Evolutionary conservation across 2,797 vertebrate species (phyloP).

Genomic region (Carapus acus): DNA sequence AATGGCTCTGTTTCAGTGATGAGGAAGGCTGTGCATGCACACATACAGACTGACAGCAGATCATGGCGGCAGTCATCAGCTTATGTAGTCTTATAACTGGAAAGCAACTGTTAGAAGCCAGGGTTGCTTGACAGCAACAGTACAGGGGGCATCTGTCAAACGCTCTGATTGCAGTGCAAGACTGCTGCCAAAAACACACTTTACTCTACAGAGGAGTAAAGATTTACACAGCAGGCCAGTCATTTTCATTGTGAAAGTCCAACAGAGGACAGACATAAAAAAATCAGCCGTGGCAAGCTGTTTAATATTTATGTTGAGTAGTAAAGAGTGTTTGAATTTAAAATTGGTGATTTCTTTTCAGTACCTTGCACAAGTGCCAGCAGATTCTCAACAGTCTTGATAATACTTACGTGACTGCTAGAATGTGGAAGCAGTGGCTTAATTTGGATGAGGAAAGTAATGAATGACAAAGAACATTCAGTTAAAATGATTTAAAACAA

Average conservation of each 20-base stretch:
- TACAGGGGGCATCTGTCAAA: slow-evolving; percentile 23
- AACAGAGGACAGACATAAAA: background rate
- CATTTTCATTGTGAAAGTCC: background rate
- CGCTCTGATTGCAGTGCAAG: slow-evolving; percentile 32
- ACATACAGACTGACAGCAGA: slow-evolving; percentile 25
- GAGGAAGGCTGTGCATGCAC: slow-evolving; percentile 26
- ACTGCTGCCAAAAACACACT: slow-evolving; percentile 1
- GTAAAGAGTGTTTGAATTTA: background rate
- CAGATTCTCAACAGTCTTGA: too few species aligned
- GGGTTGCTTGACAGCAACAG: slow-evolving; percentile 18
- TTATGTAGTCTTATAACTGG: slow-evolving; percentile 23
- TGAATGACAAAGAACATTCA: too few species aligned
- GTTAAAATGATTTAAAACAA: too few species aligned
- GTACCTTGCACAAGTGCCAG: background rate
- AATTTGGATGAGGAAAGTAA: too few species aligned
- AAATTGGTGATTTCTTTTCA: background rate
- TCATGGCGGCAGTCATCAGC: slow-evolving; percentile 19
- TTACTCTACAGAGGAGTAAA: slow-evolving; percentile 1
- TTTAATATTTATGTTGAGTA: background rate
- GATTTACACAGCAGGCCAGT: slow-evolving; percentile 3
- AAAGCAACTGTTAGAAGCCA: slow-evolving; percentile 22
- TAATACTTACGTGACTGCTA: too few species aligned
- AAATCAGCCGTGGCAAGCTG: background rate
- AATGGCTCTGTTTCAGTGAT: slow-evolving; percentile 46
- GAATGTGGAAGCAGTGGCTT: too few species aligned